Conservation (phyloP, 2,797 vertebrate genomes). For the Callimico goeldii region DNA sequence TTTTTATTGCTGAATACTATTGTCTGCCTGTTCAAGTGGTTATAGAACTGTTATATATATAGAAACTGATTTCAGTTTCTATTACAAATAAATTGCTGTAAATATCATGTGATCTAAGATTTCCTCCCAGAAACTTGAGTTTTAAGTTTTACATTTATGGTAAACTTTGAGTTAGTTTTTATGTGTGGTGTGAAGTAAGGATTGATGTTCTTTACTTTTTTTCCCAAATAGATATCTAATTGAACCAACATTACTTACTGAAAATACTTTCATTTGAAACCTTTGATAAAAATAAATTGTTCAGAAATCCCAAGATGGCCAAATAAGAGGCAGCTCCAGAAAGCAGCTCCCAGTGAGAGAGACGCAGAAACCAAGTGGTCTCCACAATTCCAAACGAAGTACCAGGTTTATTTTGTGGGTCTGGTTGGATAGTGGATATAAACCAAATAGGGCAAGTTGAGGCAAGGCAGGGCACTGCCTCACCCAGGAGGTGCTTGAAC, state of each 20-base stretch:
- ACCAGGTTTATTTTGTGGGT: too few species aligned
- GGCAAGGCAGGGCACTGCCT: too few species aligned
- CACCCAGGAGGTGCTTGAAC: too few species aligned
- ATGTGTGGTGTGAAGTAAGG: background rate
- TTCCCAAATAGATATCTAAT: background rate
- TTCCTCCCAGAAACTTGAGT: background rate
- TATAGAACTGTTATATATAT: too few species aligned
- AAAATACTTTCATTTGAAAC: background rate
- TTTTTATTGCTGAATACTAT: background rate
- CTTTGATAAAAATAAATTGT: background rate
- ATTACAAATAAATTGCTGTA: background rate
- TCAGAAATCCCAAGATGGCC: too few species aligned
- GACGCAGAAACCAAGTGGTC: too few species aligned
- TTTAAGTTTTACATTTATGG: background rate
- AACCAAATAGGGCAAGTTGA: too few species aligned
- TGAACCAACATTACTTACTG: background rate
- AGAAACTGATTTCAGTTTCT: background rate
- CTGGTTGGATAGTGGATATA: too few species aligned
- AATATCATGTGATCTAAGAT: background rate
- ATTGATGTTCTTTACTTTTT: background rate
- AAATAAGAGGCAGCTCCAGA: too few species aligned
- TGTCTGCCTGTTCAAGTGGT: background rate
- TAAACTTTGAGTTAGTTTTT: background rate
- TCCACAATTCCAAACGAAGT: too few species aligned
- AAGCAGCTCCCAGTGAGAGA: too few species aligned